phyloP scores from a whole-genome alignment of 1,140 invertebrate species.

The Drosophila persimilis region DNA sequence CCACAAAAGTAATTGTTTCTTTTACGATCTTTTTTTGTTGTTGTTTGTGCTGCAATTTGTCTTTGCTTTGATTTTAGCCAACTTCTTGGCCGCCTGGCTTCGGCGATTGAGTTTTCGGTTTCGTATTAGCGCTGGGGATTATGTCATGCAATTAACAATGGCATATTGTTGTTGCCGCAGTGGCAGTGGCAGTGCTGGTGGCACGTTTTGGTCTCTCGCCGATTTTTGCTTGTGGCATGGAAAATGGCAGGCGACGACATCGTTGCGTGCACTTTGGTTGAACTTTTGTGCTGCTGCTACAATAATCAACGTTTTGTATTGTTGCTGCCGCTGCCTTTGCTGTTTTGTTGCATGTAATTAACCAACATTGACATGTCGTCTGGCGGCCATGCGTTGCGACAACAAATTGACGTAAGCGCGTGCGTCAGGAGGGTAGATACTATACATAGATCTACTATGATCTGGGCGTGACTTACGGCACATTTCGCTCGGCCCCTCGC shows the following conservation, averaged over 20 bases:
- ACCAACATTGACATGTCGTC: conserved; percentile 77
- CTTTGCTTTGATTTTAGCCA: conserved; percentile 53
- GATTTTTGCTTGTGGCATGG: conserved; percentile 40
- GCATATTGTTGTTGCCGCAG: conserved; percentile 56
- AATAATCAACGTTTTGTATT: conserved; percentile 7
- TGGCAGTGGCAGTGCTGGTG: conserved; percentile 31
- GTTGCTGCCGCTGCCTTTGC: conserved; percentile 32
- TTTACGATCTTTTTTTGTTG: conserved; percentile 15
- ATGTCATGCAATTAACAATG: conserved; percentile 81
- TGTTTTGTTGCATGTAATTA: conserved; percentile 67
- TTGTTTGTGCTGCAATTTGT: conserved; percentile 50
- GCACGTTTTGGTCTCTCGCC: conserved; percentile 45
- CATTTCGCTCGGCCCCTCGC: conserved; percentile 34
- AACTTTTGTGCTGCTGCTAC: conserved; percentile 47
- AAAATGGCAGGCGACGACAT: conserved; percentile 32
- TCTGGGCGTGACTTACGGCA: conserved; percentile 51
- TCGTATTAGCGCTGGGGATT: conserved; percentile 71
- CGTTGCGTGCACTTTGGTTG: conserved; percentile 73
- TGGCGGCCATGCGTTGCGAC: conserved; percentile 67
- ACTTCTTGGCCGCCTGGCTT: conserved; percentile 26
- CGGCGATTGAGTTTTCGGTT: conserved; percentile 76
- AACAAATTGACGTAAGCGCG: conserved; percentile 74
- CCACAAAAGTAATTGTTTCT: conserved; percentile 10
- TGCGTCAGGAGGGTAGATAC: conserved; percentile 52
- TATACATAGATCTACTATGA: conserved; percentile 21